These are phyloP conservation scores for Wiebesia pumilae DNA, from an alignment of 1,140 invertebrate species.

Conservation along the genomic window DNA sequence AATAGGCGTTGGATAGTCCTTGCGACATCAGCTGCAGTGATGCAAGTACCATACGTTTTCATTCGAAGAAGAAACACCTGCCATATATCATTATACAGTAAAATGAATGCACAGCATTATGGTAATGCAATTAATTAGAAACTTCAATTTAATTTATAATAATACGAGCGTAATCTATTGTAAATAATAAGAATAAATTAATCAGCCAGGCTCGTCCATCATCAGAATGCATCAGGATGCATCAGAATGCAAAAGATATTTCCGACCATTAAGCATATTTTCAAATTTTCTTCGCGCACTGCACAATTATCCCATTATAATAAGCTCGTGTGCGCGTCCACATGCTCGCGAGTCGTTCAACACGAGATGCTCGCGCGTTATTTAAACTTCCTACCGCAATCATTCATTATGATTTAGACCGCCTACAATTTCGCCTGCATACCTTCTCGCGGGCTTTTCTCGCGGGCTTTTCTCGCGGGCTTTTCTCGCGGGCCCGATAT, in stretches of 20 bases:
- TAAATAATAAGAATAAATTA: background rate
- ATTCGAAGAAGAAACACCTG: background rate
- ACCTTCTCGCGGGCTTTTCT: background rate
- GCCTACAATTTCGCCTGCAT: conserved; percentile 11
- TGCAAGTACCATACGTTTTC: background rate
- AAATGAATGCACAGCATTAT: background rate
- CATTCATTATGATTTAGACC: conserved; percentile 47
- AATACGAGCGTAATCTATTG: background rate
- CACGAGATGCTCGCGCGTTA: background rate
- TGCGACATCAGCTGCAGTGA: background rate
- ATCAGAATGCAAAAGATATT: background rate
- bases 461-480: no score
- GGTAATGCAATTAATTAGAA: background rate
- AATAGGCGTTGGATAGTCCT: background rate
- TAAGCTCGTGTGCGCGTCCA: background rate
- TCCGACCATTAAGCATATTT: conserved; percentile 6
- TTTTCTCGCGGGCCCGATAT: conserved; percentile 16
- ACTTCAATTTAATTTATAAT: background rate
- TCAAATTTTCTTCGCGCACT: conserved; percentile 17
- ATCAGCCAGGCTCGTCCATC: background rate
- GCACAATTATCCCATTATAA: conserved; percentile 47
- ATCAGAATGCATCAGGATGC: background rate
- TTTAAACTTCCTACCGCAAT: conserved; percentile 30
- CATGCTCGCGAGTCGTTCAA: background rate
- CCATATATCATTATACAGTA: background rate